Conservation (phyloP, 2,888 invertebrate genomes). For the Deilephila porcellus region DNA sequence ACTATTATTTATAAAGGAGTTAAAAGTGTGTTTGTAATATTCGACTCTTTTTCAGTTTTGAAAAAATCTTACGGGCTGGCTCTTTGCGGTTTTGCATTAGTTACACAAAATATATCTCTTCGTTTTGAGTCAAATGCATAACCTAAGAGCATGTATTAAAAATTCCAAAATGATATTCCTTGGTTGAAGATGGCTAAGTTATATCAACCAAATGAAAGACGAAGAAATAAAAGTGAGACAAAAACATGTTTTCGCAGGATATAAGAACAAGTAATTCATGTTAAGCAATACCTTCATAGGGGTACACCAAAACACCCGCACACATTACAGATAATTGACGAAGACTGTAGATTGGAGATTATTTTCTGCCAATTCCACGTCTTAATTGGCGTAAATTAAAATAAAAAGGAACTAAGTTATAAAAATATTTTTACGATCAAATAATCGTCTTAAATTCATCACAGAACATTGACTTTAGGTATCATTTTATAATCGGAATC, state of each 20-base stretch:
- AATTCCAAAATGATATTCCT: too few relatives aligned
- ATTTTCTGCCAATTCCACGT: slow-evolving; percentile 5
- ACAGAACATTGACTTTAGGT: slow-evolving; percentile 16
- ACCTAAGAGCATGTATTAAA: too few relatives aligned
- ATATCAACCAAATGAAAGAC: not conserved
- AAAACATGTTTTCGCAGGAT: not conserved
- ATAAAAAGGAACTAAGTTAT: slow-evolving; percentile 8
- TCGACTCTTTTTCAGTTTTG: too few relatives aligned
- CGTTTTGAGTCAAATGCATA: too few relatives aligned
- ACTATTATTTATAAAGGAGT: not conserved
- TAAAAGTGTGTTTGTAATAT: too few relatives aligned
- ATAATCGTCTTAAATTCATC: slow-evolving; percentile 11
- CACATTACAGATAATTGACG: not conserved
- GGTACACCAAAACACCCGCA: not conserved
- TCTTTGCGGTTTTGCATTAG: too few relatives aligned
- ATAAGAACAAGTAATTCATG: not conserved
- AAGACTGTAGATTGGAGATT: not conserved
- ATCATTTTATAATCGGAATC: not conserved
- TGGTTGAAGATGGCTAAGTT: too few relatives aligned
- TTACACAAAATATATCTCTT: too few relatives aligned
- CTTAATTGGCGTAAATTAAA: slow-evolving; percentile 19
- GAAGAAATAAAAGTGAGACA: not conserved
- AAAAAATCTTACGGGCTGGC: too few relatives aligned
- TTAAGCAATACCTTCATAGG: slow-evolving; percentile 4
- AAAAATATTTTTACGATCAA: slow-evolving; percentile 18